Evolutionary conservation across 2,888 invertebrate species (phyloP).

Genomic region (Resseliella maxima): DNA sequence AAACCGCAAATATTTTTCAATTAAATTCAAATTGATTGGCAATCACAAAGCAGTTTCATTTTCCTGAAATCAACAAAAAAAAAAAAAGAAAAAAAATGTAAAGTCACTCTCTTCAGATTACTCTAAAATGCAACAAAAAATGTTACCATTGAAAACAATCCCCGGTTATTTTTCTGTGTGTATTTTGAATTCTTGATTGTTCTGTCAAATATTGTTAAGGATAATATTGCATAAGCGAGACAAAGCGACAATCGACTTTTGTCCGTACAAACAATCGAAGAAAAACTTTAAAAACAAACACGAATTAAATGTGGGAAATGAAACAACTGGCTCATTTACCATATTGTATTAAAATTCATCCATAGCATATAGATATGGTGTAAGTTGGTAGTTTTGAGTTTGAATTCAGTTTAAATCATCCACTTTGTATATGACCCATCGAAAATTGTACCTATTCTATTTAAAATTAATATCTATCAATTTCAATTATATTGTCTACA

Average conservation of each 20-base stretch:
- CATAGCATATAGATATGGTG: background rate
- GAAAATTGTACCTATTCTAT: background rate
- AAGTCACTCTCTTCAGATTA: too few relatives aligned
- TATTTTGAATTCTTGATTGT: background rate
- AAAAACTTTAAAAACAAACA: constrained; percentile 37
- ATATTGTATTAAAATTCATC: constrained; percentile 1
- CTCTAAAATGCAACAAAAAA: too few relatives aligned
- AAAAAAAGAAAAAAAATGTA: too few relatives aligned
- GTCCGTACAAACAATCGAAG: constrained; percentile 14
- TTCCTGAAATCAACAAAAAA: too few relatives aligned
- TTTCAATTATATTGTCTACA: constrained; percentile 46
- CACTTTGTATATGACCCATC: background rate
- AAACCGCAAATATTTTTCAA: too few relatives aligned
- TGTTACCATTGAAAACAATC: too few relatives aligned
- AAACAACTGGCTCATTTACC: constrained; percentile 30
- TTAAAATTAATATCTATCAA: constrained; percentile 55
- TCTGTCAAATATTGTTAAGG: constrained; percentile 23
- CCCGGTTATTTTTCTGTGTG: background rate
- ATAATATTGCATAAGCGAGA: constrained; percentile 47
- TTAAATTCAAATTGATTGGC: background rate
- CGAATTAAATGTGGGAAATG: constrained; percentile 43
- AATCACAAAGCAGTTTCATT: too few relatives aligned
- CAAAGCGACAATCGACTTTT: constrained; percentile 46
- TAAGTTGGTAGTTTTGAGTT: background rate
- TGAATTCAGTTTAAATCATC: background rate